Percentiles rank a stretch among this genome's conserved stretches.
Conservation (phyloP, 2,113 vertebrate genomes). For the Lynx canadensis region DNA sequence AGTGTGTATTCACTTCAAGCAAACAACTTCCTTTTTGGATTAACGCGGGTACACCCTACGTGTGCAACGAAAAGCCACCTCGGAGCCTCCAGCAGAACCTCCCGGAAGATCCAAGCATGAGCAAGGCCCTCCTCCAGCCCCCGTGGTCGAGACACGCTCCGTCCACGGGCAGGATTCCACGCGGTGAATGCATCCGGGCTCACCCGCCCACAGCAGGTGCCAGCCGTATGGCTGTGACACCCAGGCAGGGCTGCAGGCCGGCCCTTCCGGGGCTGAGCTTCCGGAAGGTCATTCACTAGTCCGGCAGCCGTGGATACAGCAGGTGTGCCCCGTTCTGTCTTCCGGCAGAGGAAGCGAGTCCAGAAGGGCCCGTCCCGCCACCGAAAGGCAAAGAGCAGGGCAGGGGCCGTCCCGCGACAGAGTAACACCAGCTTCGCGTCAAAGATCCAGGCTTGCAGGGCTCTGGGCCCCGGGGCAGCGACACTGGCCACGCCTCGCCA, state of each 20-base stretch:
- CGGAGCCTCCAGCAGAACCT: neutral
- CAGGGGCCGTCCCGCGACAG: no score
- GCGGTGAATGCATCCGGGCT: neutral
- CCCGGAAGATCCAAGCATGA: neutral
- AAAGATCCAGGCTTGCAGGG: neutral
- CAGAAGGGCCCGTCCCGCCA: neutral
- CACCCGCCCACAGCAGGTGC: neutral
- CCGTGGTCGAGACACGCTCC: neutral
- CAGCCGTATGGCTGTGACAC: neutral
- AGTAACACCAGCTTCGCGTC: neutral
- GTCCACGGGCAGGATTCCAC: no score
- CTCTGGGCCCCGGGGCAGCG: neutral
- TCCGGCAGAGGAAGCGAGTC: neutral
- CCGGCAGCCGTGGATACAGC: conserved; percentile 38
- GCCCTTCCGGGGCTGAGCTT: neutral
- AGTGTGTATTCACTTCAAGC: neutral
- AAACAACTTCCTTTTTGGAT: neutral
- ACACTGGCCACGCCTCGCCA: no score
- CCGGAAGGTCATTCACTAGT: accelerated
- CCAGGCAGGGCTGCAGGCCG: neutral
- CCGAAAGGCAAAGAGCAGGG: neutral
- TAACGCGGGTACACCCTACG: accelerated
- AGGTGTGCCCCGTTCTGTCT: neutral
- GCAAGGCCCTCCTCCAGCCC: neutral
- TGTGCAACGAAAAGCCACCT: neutral